Evolutionary conservation across 2,888 invertebrate species (phyloP).

Genomic region (Julus scanicus): DNA sequence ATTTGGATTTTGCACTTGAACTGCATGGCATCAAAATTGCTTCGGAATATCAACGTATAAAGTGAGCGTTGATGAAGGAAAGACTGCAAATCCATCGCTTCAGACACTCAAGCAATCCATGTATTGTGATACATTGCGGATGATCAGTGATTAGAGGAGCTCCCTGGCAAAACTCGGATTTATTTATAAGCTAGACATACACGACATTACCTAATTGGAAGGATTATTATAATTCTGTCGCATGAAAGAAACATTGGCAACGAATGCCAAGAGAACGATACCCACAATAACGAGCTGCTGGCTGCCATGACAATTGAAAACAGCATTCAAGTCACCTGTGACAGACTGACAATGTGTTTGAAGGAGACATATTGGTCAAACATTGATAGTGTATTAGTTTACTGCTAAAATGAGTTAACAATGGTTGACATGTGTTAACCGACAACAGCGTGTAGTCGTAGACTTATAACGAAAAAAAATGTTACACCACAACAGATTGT

Average conservation of each 20-base stretch:
- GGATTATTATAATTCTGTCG: conserved; percentile 9
- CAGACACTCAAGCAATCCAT: neutral
- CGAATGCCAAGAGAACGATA: neutral
- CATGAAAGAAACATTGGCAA: neutral
- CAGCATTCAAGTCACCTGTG: neutral
- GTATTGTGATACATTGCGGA: neutral
- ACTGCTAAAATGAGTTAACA: neutral
- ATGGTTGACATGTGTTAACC: neutral
- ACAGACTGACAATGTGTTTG: neutral
- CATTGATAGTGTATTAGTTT: neutral
- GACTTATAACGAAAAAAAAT: neutral
- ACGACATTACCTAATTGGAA: conserved; percentile 7
- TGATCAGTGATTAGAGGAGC: neutral
- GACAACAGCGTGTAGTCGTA: neutral
- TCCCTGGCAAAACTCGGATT: neutral
- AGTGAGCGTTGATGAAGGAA: neutral
- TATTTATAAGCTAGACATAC: neutral
- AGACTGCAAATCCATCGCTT: neutral
- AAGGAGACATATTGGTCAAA: neutral
- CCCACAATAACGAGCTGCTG: neutral
- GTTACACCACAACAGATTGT: neutral
- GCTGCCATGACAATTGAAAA: neutral
- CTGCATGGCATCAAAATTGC: neutral
- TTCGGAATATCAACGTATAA: neutral
- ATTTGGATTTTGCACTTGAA: conserved; percentile 44